phyloP scores from a whole-genome alignment of 37 sponge, comb jelly and placozoan genomes.

The Spongilla lacustris region DNA sequence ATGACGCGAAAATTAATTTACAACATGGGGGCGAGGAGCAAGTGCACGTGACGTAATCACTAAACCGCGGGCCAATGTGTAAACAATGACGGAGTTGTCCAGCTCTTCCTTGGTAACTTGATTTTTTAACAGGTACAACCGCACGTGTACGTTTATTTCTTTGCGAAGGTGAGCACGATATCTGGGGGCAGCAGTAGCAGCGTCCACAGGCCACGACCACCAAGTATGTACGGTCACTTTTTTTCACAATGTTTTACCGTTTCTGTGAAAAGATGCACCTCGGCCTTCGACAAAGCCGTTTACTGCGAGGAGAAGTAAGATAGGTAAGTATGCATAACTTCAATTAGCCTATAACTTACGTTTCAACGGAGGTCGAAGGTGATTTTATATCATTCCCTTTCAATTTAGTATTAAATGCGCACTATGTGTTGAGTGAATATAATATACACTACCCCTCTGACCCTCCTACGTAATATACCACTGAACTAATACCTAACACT shows the following conservation, averaged over 20 bases:
- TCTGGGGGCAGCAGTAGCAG: conserved; percentile 16
- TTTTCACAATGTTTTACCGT: background rate
- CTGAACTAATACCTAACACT: too few species aligned
- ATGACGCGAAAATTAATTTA: too few species aligned
- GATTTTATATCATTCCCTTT: too few species aligned
- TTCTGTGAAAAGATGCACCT: conserved; percentile 21
- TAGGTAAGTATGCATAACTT: conserved; percentile 1
- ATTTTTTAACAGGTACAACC: background rate
- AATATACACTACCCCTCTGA: too few species aligned
- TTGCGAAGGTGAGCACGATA: conserved; percentile 20
- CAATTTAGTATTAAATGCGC: too few species aligned
- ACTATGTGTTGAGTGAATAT: too few species aligned
- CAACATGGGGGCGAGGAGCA: too few species aligned
- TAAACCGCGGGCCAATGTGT: background rate
- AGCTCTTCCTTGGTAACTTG: conserved; percentile 32
- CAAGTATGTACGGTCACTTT: conserved; percentile 9
- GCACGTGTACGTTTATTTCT: background rate
- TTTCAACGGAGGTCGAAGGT: too few species aligned
- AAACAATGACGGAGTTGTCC: conserved; percentile 7
- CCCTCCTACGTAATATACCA: too few species aligned
- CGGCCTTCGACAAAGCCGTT: conserved; percentile 25
- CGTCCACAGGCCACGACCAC: conserved; percentile 21
- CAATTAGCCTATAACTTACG: background rate
- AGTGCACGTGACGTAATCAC: background rate
- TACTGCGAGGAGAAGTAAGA: conserved; percentile 9